Base-by-base conservation (phyloP, 2,888 invertebrate genomes). In the Eristalinus sepulchralis region DNA sequence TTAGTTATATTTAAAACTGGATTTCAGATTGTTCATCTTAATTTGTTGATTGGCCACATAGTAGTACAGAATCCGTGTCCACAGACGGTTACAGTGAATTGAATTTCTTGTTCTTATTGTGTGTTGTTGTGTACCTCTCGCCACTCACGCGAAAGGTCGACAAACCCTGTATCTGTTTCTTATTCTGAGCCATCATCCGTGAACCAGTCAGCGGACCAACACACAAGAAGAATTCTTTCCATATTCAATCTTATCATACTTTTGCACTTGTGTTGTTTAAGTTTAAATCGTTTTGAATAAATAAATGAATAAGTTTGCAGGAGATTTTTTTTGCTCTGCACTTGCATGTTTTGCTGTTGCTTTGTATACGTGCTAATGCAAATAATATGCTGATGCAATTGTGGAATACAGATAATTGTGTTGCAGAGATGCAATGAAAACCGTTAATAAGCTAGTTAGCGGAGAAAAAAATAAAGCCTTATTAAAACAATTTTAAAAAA, bases 111-210 rank as follows among this genome's bases (percentile, higher is more conserved):
- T 55, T 75, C 79, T 76, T 10, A 55, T 80, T 39, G 4, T 31
- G 10, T 0, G 57, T 17, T 66, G 62, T 27, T 57, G 20, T 27
- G 33, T 70, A 17, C 47, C n/a, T 11, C 22, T 57, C 4, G 64
- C 60, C 33, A 80, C 64, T 75, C 75, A 83, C 70, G 79, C 71
- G 76, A 76, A 67, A 76, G 84, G 80, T 84, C 71, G 76, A 71
- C 64, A 66, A 84, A 84, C 84, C 70, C 1, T 66, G 31, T 39
- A 34, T 62, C 27, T 57, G 67, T 22, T 72, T 73, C 64, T 67
- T 60, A 79, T 72, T 83, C 77, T 57, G 34, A 66, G 76, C 75
- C 70, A 76, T 70, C 70, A 75, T 68, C 64, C 73, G 75, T 68
- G 73, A 75, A 64, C 67, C 36, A 66, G 27, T 17, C 17, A 13